Evolutionary conservation across 37 sponge, comb jelly and placozoan genomes (phyloP), one percentile per base, ranked within the genome.

Genomic region (Theonella swinhoei): DNA sequence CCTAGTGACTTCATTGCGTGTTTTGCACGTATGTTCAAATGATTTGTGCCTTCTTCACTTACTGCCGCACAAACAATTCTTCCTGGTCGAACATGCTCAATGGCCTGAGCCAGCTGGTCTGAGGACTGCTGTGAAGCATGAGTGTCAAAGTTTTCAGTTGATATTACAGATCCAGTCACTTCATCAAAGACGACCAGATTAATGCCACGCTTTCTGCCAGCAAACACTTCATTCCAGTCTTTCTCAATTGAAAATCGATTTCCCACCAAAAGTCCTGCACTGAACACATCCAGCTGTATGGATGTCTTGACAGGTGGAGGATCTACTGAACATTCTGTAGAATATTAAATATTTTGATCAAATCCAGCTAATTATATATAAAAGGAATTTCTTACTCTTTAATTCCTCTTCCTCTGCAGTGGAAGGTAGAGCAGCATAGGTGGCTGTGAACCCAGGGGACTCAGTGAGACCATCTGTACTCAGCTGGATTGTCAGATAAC

Each of bases 161-260:
- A 4, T 29, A 65, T 26, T 7, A 65, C 30, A 23, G 25, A 23
- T 5, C 66, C 66, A 26, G 11, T 29, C 7, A 29, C 66, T 65
- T 65, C 66, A 65, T 65, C 29, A 24, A 65, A 7, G n/a, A 65
- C 66, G 19, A n/a, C 66, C n/a, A 65, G 24, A 26, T 65, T 65
- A 5, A 65, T 65, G 7, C 66, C 66, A 65, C n/a, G 19, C 19
- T 26, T 65, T 23, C 66, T 23, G 30, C 66, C 66, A 20, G 29
- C 66, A 65, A 65, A 65, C 4, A 65, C 7, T 20, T 65, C 66
- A 29, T 65, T 65, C 66, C 66, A 65, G 19, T 20, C n/a, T 65
- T 65, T 65, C 29, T 26, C 5, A 11, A 65, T 65, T 20, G n/a
- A 65, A 65, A 65, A 65, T 26, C 66, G 25, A 24, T 20, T 20